Conservation (phyloP, 1,140 invertebrate species). For the Bilobella aurantiaca region DNA sequence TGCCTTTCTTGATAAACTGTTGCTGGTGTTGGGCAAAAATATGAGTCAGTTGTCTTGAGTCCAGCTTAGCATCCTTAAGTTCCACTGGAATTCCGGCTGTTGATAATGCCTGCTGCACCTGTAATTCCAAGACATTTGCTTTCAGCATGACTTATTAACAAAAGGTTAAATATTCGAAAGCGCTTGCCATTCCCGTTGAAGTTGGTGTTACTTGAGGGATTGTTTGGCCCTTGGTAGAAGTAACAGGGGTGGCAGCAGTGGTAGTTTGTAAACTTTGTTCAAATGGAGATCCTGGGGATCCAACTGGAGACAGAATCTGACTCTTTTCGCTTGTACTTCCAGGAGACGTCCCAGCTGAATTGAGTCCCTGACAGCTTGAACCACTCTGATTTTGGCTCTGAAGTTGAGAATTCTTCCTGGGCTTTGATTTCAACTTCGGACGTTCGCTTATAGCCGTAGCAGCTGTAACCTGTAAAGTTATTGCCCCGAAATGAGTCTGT, state of each 20-base stretch:
- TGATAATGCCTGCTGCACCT: slow-evolving; percentile 5
- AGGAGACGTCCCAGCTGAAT: neutral
- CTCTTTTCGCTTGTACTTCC: neutral
- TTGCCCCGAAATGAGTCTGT: neutral
- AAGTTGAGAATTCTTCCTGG: slow-evolving; percentile 30
- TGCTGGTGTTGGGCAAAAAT: slow-evolving; percentile 32
- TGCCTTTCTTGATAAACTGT: slow-evolving; percentile 20
- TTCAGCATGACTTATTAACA: neutral
- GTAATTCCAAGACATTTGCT: neutral
- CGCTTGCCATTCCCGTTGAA: neutral
- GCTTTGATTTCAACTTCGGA: slow-evolving; percentile 50
- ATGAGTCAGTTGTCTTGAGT: slow-evolving; percentile 27
- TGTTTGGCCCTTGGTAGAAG: neutral
- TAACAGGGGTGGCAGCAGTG: neutral
- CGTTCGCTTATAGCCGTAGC: slow-evolving; percentile 62
- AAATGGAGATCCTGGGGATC: neutral
- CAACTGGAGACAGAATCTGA: neutral
- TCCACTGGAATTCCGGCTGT: slow-evolving; percentile 4
- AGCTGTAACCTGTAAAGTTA: slow-evolving; percentile 29
- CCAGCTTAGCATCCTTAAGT: slow-evolving; percentile 20
- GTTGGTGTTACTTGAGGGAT: too few species aligned
- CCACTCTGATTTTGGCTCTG: slow-evolving; percentile 22
- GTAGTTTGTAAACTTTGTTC: too few species aligned
- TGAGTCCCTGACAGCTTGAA: neutral
- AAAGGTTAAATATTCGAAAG: neutral